Conservation (phyloP, 2,113 vertebrate genomes). For the Crypturellus undulatus region DNA sequence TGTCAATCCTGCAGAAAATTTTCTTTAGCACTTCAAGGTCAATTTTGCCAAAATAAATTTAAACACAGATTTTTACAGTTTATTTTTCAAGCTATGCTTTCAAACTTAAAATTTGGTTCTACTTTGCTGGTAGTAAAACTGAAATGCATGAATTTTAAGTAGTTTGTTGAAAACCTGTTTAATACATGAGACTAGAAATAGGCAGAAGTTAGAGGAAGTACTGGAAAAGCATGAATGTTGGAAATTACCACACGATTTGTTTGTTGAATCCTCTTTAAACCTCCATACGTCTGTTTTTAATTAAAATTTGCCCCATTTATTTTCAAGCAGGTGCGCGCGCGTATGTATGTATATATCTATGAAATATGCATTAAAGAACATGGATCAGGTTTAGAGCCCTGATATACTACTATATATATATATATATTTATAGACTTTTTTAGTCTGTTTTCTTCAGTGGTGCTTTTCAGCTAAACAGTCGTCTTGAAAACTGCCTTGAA, state of each 20-base stretch:
- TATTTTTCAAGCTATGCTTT: conserved; percentile 39
- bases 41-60: conserved; percentile 68
- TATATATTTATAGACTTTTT: conserved; percentile 13
- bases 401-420: not conserved
- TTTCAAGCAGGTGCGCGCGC: conserved; percentile 70
- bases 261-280: conserved; percentile 70
- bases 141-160: conserved; percentile 55
- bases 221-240: conserved; percentile 67
- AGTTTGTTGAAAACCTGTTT: conserved; percentile 61
- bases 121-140: conserved; percentile 49
- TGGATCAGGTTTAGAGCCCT: conserved; percentile 74
- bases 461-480: conserved; percentile 70
- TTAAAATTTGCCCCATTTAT: conserved; percentile 60
- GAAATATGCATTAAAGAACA: conserved; percentile 74
- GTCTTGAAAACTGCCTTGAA: conserved; percentile 75
- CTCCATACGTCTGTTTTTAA: conserved; percentile 50
- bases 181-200: conserved; percentile 67
- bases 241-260: conserved; percentile 70
- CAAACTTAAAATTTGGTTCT: conserved; percentile 59
- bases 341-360: conserved; percentile 52
- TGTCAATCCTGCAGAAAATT: conserved; percentile 61
- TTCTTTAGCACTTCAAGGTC: conserved; percentile 59
- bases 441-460: conserved; percentile 72
- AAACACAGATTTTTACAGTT: conserved; percentile 51
- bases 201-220: conserved; percentile 62